phyloP scores from a whole-genome alignment of 1,140 invertebrate species.

The Stegodyphus dumicola region DNA sequence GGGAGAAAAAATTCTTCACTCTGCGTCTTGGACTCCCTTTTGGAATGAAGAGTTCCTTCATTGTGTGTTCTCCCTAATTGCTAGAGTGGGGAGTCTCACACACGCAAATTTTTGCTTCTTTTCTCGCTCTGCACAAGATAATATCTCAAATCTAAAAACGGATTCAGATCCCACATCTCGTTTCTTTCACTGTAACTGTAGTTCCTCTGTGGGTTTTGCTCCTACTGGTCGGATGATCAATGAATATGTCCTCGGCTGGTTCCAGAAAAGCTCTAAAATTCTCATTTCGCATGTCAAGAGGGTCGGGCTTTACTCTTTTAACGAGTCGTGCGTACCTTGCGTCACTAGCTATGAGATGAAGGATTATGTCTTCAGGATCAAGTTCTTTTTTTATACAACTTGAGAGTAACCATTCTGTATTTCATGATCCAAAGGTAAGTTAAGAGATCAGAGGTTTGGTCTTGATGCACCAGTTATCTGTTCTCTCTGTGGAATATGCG shows the following conservation, averaged over 20 bases:
- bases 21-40: too few relatives aligned
- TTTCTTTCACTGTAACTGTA: neutral
- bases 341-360: conserved; percentile 1
- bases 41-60: too few relatives aligned
- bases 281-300: conserved; percentile 24
- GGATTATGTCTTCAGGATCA: neutral
- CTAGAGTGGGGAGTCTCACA: neutral
- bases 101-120: conserved; percentile 13
- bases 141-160: conserved; percentile 48
- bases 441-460: too few relatives aligned
- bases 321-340: neutral
- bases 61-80: too few relatives aligned
- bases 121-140: conserved; percentile 16
- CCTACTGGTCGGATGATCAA: conserved; percentile 33
- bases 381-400: too few relatives aligned
- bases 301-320: neutral
- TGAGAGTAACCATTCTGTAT: too few relatives aligned
- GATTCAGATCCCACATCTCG: conserved; percentile 29
- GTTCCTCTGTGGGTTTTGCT: neutral
- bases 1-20: too few relatives aligned
- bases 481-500: too few relatives aligned
- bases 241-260: conserved; percentile 26
- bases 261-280: conserved; percentile 46
- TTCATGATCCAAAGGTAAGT: too few relatives aligned
- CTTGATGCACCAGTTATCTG: too few relatives aligned